A percentile compares a stretch with the other conserved stretches of the same genome.
These are phyloP conservation scores for Cantharis nigra DNA, from an alignment of 2,888 invertebrate genomes.

Conservation along the genomic window DNA sequence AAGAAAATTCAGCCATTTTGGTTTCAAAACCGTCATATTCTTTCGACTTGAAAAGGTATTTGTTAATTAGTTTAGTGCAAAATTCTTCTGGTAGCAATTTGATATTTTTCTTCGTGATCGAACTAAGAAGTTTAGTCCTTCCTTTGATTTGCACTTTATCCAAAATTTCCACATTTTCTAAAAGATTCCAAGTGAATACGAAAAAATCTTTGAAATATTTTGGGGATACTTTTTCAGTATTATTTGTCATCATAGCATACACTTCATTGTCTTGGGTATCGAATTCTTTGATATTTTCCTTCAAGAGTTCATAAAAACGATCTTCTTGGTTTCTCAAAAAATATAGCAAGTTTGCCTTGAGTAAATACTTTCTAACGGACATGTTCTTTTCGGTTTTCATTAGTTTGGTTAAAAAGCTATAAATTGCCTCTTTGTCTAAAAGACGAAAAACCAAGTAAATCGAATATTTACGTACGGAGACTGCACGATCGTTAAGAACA, in stretches of 20 bases:
- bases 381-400: constrained; percentile 13
- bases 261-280: constrained; percentile 11
- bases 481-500: constrained; percentile 3
- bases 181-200: background rate
- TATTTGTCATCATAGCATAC: background rate
- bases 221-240: background rate
- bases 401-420: background rate
- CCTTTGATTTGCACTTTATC: background rate
- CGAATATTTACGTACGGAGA: constrained; percentile 18
- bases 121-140: background rate
- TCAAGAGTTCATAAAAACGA: constrained; percentile 10
- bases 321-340: constrained; percentile 17
- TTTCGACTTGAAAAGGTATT: background rate
- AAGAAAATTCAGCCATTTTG: background rate
- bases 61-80: background rate
- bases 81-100: background rate
- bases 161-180: background rate
- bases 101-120: background rate
- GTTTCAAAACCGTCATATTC: background rate
- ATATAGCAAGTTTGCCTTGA: constrained; percentile 12
- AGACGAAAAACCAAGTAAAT: constrained; percentile 8
- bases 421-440: background rate
- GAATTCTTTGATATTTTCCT: background rate
- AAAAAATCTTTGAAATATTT: background rate
- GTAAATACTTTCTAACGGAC: constrained; percentile 5